Base-by-base conservation (phyloP, 2,888 invertebrate genomes). In the Torymus texanus region DNA sequence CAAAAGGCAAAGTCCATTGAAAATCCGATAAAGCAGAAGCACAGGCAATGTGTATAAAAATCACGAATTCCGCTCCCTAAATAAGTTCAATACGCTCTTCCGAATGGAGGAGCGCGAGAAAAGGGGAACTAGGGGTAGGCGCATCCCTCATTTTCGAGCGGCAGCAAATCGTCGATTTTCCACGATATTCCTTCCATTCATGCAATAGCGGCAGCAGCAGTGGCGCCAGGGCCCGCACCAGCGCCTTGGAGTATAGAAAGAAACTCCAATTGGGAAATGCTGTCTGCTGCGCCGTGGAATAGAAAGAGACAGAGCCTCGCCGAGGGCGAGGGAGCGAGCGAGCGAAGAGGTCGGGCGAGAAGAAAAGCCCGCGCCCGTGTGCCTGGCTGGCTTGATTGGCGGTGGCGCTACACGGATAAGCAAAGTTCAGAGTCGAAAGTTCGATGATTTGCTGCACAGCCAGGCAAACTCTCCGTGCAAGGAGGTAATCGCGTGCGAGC, bases 151-250 rank as follows among this genome's bases (percentile, higher is more conserved):
- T 66, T 75, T 75, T 66, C 75, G 41, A 55, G 66, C 67, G 29
- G 50, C 67, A 76, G 79, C 68, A 74, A 79, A 77, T 77, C 82
- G 79, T 82, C 82, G 81, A 82, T 81, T 65, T 53, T 29, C 78
- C 67, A 74, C 78, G 66, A 82, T 82, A 82, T 85, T 84, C 84
- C 84, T 83, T 79, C 80, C 58, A 67, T 81, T 75, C 79, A 82
- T 82, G 68, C 50, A 29, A 29, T 29, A 29, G 29, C 29, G 5
- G 29, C 29, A 29, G 29, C 29, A 5, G 29, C 29, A 29, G 29
- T n/a, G n/a, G n/a, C 21, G 21, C 21, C 21, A 21, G 2, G 1
- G 21, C 21, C 21, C 21, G 21, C 21, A 2, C 21, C 41, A 29
- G 8, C 16, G 68, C 24, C 75, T 67, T 67, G 61, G 29, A 29